These are phyloP conservation scores for Mesorhabditis spiculigera DNA, from an alignment of 2,888 invertebrate species.

Conservation along the genomic window DNA sequence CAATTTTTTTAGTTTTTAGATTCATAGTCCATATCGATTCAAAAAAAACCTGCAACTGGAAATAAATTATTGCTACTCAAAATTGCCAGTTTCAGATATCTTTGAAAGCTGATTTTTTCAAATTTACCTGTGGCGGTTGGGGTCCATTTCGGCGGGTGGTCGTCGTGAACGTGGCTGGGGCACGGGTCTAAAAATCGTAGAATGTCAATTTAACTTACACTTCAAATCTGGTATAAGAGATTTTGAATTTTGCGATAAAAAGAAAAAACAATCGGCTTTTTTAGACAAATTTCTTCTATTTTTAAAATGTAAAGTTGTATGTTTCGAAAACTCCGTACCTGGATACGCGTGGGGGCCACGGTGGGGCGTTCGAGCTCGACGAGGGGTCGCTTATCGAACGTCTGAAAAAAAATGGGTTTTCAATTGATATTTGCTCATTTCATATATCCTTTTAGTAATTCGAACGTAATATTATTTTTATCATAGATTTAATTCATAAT, in stretches of 20 bases:
- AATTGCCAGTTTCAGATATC: too few species aligned
- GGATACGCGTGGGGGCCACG: constrained; percentile 5
- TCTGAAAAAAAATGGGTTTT: not conserved
- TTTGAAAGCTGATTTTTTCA: constrained; percentile 7
- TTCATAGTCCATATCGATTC: too few species aligned
- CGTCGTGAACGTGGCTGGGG: constrained; percentile 1
- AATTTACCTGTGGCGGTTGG: not conserved
- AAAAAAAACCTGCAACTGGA: too few species aligned
- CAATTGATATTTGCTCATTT: not conserved
- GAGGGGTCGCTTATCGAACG: constrained; percentile 16
- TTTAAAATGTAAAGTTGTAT: not conserved
- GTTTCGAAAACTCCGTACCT: not conserved
- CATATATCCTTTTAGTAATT: not conserved
- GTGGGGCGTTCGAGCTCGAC: constrained; percentile 12
- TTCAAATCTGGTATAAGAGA: too few species aligned
- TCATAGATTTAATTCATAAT: not conserved
- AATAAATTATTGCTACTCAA: too few species aligned
- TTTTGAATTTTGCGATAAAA: too few species aligned
- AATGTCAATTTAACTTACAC: too few species aligned
- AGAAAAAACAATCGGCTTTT: too few species aligned
- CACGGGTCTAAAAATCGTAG: too few species aligned
- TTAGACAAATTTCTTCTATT: constrained; percentile 5
- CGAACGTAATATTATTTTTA: too few species aligned
- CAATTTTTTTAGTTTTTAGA: too few species aligned
- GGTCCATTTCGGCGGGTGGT: not conserved